Evolutionary conservation across 2,888 invertebrate genomes (phyloP).

Genomic region (Bhutanitis thaidina): DNA sequence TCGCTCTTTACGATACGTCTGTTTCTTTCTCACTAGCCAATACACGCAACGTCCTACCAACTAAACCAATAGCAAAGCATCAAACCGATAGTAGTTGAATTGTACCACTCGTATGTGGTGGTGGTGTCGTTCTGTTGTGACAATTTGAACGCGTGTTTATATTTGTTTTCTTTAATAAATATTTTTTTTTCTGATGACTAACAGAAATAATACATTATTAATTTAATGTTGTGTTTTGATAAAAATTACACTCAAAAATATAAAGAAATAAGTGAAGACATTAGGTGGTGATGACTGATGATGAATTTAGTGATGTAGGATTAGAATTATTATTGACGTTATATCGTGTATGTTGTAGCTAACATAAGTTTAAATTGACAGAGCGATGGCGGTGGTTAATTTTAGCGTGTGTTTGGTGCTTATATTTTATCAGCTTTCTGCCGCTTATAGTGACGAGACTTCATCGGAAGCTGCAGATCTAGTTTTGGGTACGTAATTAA

Average conservation of each 20-base stretch:
- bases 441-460: constrained; percentile 53
- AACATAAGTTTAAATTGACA: constrained; percentile 53
- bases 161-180: constrained; percentile 34
- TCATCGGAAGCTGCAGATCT: constrained; percentile 65
- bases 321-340: constrained; percentile 33
- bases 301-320: constrained; percentile 31
- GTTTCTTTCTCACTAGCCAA: constrained; percentile 31
- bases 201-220: neutral
- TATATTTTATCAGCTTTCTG: constrained; percentile 59
- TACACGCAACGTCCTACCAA: neutral
- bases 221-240: neutral
- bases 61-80: too few species aligned
- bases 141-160: constrained; percentile 48
- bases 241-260: neutral
- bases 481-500: constrained; percentile 49
- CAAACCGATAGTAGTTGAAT: constrained; percentile 35
- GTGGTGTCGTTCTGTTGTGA: constrained; percentile 28
- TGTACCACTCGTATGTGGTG: constrained; percentile 30
- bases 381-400: constrained; percentile 66
- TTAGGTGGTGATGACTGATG: constrained; percentile 53
- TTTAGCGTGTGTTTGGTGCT: constrained; percentile 65
- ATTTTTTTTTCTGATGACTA: constrained; percentile 1
- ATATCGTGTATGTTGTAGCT: constrained; percentile 49
- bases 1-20: constrained; percentile 34
- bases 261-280: constrained; percentile 11